These are phyloP conservation scores for Bombus huntii DNA, from an alignment of 1,140 invertebrate genomes.

Conservation along the genomic window DNA sequence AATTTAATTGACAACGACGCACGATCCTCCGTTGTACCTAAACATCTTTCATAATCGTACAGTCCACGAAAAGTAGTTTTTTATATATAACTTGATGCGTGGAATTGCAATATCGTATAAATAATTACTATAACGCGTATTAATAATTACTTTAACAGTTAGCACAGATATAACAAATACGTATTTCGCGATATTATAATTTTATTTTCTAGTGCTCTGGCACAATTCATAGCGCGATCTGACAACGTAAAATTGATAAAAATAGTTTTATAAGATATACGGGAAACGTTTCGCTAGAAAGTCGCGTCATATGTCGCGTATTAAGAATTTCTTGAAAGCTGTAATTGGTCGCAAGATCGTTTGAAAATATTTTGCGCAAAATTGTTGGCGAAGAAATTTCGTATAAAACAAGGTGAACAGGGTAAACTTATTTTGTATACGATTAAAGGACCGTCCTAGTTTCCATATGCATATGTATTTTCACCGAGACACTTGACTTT, in stretches of 20 bases:
- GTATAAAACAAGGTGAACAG: background rate
- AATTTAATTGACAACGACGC: no score
- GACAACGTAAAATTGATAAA: background rate
- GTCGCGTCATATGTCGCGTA: no score
- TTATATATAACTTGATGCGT: no score
- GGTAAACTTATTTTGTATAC: background rate
- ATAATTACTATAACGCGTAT: no score
- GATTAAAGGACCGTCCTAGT: background rate
- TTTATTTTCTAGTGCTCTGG: background rate
- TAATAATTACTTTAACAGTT: no score
- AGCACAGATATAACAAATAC: no score
- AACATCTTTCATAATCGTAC: no score
- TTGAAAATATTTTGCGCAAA: background rate
- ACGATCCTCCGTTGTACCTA: no score
- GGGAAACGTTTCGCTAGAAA: no score
- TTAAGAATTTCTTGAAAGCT: background rate
- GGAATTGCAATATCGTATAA: no score
- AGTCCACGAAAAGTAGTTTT: no score
- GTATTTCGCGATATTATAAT: background rate
- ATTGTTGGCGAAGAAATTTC: background rate
- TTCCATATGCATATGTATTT: background rate
- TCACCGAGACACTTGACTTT: background rate
- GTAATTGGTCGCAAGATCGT: background rate
- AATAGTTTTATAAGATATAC: background rate
- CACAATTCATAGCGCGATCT: no score